These are phyloP conservation scores for Agrochola macilenta DNA, from an alignment of 2,888 invertebrate genomes.

Conservation along the genomic window DNA sequence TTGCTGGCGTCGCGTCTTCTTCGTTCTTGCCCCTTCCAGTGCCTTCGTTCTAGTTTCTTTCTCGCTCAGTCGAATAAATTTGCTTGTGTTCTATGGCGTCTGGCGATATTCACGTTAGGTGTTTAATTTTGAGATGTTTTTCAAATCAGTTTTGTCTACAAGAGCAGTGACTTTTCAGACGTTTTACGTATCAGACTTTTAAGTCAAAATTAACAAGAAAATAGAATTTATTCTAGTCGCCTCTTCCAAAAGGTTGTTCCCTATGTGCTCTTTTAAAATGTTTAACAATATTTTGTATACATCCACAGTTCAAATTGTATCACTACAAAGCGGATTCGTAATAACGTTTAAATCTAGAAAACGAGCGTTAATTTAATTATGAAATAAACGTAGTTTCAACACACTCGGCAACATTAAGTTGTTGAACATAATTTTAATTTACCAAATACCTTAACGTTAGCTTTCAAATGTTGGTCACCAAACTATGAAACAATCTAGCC, in stretches of 20 bases:
- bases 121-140: no score
- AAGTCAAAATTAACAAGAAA: background rate
- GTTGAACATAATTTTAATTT: constrained; percentile 10
- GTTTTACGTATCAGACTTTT: no score
- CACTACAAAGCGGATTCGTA: background rate
- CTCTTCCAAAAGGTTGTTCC: background rate
- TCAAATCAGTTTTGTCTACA: no score
- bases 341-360: background rate
- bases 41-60: no score
- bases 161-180: no score
- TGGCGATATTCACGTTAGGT: no score
- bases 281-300: background rate
- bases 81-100: no score
- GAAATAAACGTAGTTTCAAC: constrained; percentile 4
- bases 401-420: background rate
- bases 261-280: background rate
- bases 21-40: no score
- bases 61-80: no score
- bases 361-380: background rate
- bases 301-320: background rate
- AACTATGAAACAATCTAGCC: background rate
- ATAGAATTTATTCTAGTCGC: background rate
- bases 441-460: background rate
- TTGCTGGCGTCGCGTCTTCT: no score
- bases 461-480: background rate